phyloP scores from a whole-genome alignment of 2,888 invertebrate species.

The Phalera bucephala region DNA sequence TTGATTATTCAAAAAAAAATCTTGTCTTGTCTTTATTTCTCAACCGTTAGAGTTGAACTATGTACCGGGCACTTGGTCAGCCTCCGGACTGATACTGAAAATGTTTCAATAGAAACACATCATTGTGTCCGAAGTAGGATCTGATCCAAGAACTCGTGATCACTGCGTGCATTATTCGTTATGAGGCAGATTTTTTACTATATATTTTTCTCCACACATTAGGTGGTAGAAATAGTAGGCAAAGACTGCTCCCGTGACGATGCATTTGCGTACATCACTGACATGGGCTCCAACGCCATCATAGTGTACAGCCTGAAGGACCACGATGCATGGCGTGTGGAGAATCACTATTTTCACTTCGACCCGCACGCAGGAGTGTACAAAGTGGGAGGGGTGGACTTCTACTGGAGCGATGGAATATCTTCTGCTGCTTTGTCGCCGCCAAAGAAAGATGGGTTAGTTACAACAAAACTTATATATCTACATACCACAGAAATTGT shows the following conservation, averaged over 20 bases:
- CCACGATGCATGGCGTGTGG: conserved; percentile 88
- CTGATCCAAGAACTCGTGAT: too few relatives aligned
- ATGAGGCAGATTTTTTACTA: too few relatives aligned
- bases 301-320: conserved; percentile 87
- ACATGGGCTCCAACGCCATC: conserved; percentile 87
- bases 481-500: too few relatives aligned
- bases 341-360: conserved; percentile 90
- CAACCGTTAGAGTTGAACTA: too few relatives aligned
- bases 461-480: too few relatives aligned
- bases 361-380: conserved; percentile 88
- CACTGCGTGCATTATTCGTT: too few relatives aligned
- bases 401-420: conserved; percentile 92
- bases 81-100: too few relatives aligned
- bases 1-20: too few relatives aligned
- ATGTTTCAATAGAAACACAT: too few relatives aligned
- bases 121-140: too few relatives aligned
- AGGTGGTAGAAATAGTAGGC: conserved; percentile 85
- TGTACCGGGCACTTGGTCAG: too few relatives aligned
- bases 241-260: conserved; percentile 80
- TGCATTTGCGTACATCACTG: conserved; percentile 88
- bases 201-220: neutral
- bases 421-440: conserved; percentile 87
- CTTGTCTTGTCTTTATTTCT: too few relatives aligned
- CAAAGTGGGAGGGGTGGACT: conserved; percentile 88
- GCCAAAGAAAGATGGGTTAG: conserved; percentile 67